phyloP scores from a whole-genome alignment of 23 tunicate species.

The Trididemnum miniatum region DNA sequence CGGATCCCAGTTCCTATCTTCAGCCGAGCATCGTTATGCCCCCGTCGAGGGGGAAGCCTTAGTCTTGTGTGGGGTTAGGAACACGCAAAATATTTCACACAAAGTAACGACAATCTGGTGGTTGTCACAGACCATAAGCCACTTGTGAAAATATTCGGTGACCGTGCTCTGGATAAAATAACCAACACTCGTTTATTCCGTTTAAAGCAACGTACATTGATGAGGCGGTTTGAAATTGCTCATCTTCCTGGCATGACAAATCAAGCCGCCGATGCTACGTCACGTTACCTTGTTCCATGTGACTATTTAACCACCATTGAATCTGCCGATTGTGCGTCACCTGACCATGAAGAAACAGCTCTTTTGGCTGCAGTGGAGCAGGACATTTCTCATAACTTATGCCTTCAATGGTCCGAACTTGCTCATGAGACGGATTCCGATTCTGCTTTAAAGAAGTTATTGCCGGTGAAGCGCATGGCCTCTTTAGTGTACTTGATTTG shows the following conservation, averaged over 20 bases:
- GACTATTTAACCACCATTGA: background rate
- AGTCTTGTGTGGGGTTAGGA: conserved; percentile 28
- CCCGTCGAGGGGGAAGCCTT: conserved; percentile 41
- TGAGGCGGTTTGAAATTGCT: conserved; percentile 24
- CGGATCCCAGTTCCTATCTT: conserved; percentile 19
- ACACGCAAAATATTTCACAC: conserved; percentile 27
- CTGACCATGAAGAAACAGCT: background rate
- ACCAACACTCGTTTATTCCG: conserved; percentile 19
- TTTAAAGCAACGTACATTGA: conserved; percentile 19
- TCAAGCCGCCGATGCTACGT: background rate
- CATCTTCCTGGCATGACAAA: conserved; percentile 4
- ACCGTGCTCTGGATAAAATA: conserved; percentile 13
- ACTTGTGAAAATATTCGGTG: conserved; percentile 12
- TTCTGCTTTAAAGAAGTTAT: background rate
- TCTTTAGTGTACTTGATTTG: no score
- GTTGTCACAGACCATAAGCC: conserved; percentile 39
- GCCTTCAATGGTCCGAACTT: background rate
- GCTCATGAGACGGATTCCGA: background rate
- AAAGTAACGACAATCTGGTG: conserved; percentile 15
- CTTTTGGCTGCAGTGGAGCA: background rate
- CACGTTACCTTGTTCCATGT: background rate
- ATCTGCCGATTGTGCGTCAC: background rate
- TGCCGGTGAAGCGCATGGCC: no score
- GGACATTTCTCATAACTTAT: background rate
- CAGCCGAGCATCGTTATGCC: conserved; percentile 27